Evolutionary conservation across 2,888 invertebrate genomes (phyloP).

Genomic region (Drosophila acutilabella): DNA sequence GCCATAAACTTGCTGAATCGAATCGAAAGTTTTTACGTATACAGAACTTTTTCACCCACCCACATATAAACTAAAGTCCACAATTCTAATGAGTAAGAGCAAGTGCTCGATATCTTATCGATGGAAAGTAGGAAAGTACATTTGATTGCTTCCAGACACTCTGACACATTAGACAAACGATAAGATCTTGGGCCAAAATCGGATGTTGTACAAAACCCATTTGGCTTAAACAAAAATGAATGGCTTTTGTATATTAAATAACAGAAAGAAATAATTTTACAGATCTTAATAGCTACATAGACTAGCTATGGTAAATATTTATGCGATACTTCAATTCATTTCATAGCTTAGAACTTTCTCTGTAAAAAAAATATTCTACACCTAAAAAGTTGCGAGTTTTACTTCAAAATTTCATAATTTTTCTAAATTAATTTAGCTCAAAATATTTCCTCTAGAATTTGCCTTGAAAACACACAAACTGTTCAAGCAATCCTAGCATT

Average conservation of each 20-base stretch:
- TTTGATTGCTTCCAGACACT: slow-evolving; percentile 23
- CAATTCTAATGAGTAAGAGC: slow-evolving; percentile 37
- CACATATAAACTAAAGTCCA: slow-evolving; percentile 35
- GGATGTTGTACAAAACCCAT: slow-evolving; percentile 2
- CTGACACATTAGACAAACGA: slow-evolving; percentile 25
- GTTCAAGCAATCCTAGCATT: slow-evolving; percentile 8
- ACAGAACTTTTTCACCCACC: background rate
- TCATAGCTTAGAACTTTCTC: too few relatives aligned
- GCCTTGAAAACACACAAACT: slow-evolving; percentile 5
- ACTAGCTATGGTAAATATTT: too few relatives aligned
- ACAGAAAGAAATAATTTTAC: background rate
- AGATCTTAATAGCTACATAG: too few relatives aligned
- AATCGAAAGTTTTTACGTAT: slow-evolving; percentile 24
- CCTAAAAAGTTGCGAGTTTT: too few relatives aligned
- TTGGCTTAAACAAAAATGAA: background rate
- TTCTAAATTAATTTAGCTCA: too few relatives aligned
- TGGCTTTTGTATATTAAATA: too few relatives aligned
- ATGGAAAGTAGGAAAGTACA: slow-evolving; percentile 5
- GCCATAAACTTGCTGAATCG: slow-evolving; percentile 19
- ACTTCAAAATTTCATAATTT: too few relatives aligned
- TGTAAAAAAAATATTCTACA: too few relatives aligned
- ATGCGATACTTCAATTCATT: too few relatives aligned
- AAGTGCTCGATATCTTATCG: slow-evolving; percentile 40
- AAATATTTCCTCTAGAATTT: background rate
- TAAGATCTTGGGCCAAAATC: slow-evolving; percentile 1